Conservation (phyloP, 2,113 vertebrate species). For the Rhombomys opimus region DNA sequence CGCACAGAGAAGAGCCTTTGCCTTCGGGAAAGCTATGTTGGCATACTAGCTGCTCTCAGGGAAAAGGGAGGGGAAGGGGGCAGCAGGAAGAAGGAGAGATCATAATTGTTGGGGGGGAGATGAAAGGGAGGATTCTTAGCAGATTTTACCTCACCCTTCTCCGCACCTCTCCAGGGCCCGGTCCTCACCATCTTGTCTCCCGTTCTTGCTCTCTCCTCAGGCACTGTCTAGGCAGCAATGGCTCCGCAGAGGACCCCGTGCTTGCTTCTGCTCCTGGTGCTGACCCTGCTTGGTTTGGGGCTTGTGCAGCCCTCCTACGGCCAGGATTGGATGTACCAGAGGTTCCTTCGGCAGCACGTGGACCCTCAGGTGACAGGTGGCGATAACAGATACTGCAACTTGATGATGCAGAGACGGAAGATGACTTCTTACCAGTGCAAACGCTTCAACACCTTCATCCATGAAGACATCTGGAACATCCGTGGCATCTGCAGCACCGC, state of each 20-base stretch:
- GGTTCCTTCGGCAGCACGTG: conserved; percentile 77
- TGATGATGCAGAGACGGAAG: conserved; percentile 78
- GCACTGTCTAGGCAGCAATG: conserved; percentile 10
- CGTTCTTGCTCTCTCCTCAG: conserved; percentile 23
- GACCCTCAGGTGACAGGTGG: conserved; percentile 24
- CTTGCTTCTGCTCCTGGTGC: conserved; percentile 67
- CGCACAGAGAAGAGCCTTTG: not conserved
- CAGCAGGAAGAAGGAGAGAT: not conserved
- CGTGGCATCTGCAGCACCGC: conserved; percentile 61
- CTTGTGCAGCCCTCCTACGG: conserved; percentile 60
- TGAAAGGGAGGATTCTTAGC: too few relatives aligned
- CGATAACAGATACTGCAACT: conserved; percentile 72
- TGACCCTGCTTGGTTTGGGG: conserved; percentile 68
- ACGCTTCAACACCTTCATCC: conserved; percentile 80
- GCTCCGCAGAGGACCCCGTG: not conserved
- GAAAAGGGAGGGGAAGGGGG: not conserved
- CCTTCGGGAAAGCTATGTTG: not conserved
- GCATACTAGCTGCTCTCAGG: not conserved
- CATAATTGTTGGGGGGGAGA: fast-evolving
- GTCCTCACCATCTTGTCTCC: not conserved
- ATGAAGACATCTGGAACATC: conserved; percentile 74
- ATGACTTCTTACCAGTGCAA: conserved; percentile 72
- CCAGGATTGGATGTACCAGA: conserved; percentile 65
- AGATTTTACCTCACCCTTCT: not conserved
- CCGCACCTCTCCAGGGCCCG: not conserved